Conservation (phyloP, 2,113 vertebrate genomes). For the Thryonomys swinderianus region DNA sequence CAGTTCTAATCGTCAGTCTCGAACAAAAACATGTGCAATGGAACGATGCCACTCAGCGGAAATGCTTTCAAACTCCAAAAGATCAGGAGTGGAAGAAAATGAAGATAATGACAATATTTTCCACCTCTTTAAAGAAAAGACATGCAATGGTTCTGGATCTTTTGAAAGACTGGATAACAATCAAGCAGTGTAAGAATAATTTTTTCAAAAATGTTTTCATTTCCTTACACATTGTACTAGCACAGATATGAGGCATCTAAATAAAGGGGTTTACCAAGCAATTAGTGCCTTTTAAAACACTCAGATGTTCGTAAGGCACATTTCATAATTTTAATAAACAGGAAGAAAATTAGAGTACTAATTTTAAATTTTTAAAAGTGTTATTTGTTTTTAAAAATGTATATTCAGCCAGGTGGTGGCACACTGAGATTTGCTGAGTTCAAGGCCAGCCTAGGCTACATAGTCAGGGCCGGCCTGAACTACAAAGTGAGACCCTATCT, state of each 20-base stretch:
- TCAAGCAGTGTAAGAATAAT: constrained; percentile 88
- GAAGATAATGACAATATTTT: constrained; percentile 82
- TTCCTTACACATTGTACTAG: constrained; percentile 19
- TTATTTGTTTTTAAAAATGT: background rate
- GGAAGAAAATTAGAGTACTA: background rate
- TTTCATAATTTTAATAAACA: constrained; percentile 23
- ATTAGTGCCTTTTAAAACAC: background rate
- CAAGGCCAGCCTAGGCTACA: no score
- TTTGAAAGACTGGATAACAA: constrained; percentile 89
- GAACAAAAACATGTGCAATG: constrained; percentile 69
- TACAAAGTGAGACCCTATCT: no score
- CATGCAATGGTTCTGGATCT: constrained; percentile 75
- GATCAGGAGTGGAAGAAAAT: constrained; percentile 76
- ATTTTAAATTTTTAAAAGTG: constrained; percentile 42
- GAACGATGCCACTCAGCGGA: constrained; percentile 94
- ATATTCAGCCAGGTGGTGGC: background rate
- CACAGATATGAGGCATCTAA: constrained; percentile 14
- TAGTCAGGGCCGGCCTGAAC: no score
- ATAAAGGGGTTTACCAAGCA: background rate
- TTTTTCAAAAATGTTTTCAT: constrained; percentile 40
- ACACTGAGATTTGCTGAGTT: no score
- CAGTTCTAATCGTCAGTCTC: constrained; percentile 79
- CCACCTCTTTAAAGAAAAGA: constrained; percentile 87
- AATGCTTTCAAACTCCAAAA: constrained; percentile 85
- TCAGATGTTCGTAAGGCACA: background rate